phyloP scores from a whole-genome alignment of 2,797 vertebrate species.

The Tokudaia muenninki region DNA sequence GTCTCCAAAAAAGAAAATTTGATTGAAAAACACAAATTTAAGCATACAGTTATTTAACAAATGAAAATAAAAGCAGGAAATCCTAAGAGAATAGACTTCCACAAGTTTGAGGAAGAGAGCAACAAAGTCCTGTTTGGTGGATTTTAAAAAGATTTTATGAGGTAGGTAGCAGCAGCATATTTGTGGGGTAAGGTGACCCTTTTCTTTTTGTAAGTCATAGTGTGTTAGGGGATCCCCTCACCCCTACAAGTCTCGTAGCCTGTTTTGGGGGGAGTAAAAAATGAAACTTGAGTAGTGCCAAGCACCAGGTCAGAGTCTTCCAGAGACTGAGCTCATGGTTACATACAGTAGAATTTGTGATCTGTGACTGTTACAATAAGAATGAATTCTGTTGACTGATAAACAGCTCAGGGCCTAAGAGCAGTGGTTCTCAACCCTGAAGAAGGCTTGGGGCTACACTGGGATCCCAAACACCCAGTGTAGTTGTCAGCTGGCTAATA shows the following conservation, averaged over 20 bases:
- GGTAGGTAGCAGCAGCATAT: not conserved
- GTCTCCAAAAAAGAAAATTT: not conserved
- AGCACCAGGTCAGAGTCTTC: not conserved
- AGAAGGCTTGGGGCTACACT: not conserved
- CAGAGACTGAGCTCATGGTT: not conserved
- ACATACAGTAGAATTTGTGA: not conserved
- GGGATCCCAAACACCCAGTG: not conserved
- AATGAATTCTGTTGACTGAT: not conserved
- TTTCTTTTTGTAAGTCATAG: not conserved
- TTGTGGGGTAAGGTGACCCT: not conserved
- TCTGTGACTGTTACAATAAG: not conserved
- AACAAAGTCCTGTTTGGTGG: not conserved
- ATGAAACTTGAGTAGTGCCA: not conserved
- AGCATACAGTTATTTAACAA: not conserved
- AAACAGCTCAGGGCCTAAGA: not conserved
- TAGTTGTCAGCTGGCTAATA: not conserved
- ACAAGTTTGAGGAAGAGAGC: not conserved
- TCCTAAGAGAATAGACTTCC: not conserved
- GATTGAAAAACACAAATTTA: not conserved
- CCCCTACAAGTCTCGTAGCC: not conserved
- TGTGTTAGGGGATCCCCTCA: no score
- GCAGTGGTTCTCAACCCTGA: not conserved
- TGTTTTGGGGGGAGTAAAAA: not conserved
- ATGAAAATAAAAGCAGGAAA: not conserved
- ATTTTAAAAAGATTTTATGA: not conserved